Base-by-base conservation (phyloP, 1,140 invertebrate species). In the Lepidotrigona ventralis region DNA sequence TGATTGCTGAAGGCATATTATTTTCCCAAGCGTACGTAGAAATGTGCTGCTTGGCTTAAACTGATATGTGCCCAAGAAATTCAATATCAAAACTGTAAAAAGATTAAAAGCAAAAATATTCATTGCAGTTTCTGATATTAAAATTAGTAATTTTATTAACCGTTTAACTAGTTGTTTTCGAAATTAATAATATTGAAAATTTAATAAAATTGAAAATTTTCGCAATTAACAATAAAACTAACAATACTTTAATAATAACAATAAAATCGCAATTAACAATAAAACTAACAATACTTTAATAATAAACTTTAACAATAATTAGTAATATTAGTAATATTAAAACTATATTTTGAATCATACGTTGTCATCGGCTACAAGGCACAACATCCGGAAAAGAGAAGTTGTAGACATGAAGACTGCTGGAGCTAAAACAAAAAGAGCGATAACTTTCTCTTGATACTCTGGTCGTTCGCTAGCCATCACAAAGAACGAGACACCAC, bases 401-500 rank as follows among this genome's bases (percentile, higher is more conserved):
- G 91, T 93, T 84, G 95, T 90, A 3, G 84, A 81, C 83, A 93
- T 91, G 87, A 92, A 95, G 23, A 93, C 94, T 0, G 96, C 94
- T 0, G 96, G 96, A 9, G 94, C 96, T 69, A 97, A 88, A 4
- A 95, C 93, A 84, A 96, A 94, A 83, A 94, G 93, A 0, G 93
- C 91, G 19, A 79, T 89, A 5, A 96, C 93, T 89, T 96, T 96
- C 12, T 92, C 86, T 64, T 95, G 95, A 79, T 96, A 96, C 21
- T 95, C 91, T 0, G 97, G 96, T 23, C 93, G 92, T 51, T 94
- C 94, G 21, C 95, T 96, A 23, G 95, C 91, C 95, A 97, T 95
- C 0, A 97, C 95, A 89, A 95, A 96, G 82, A 96, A 95, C 3
- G 91, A 91, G 0, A 95, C 95, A 1, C 95, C 96, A n/a, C 97